Percentiles rank a stretch among this genome's conserved stretches.
Conservation (phyloP, 2,797 vertebrate genomes). For the Cynodonichthys magdalenae region DNA sequence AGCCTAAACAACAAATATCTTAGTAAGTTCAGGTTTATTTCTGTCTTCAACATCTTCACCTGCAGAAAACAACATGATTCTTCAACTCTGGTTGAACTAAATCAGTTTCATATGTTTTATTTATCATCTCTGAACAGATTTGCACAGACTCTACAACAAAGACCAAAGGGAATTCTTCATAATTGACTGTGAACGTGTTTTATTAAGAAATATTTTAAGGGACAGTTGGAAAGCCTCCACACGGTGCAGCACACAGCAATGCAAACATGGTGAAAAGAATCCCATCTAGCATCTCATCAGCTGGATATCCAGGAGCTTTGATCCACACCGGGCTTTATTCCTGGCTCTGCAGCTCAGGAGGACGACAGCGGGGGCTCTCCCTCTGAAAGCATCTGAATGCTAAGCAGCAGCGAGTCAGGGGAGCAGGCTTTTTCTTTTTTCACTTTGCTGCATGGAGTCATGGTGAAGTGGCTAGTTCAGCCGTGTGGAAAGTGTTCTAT, state of each 20-base stretch:
- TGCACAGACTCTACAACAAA: too few relatives aligned
- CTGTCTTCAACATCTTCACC: too few relatives aligned
- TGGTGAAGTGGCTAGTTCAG: constrained; percentile 69
- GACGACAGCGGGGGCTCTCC: constrained; percentile 10
- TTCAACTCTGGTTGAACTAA: too few relatives aligned
- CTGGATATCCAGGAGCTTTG: constrained; percentile 33
- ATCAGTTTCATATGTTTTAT: too few relatives aligned
- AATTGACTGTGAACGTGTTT: too few relatives aligned
- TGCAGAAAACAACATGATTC: background rate
- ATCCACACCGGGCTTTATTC: constrained; percentile 40
- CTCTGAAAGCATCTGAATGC: constrained; percentile 70
- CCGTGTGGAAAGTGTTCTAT: constrained; percentile 74
- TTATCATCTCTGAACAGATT: too few relatives aligned
- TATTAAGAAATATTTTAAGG: too few relatives aligned
- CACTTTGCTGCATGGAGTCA: constrained; percentile 74
- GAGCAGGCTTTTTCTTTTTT: constrained; percentile 63
- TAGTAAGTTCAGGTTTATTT: too few relatives aligned
- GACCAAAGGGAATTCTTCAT: too few relatives aligned
- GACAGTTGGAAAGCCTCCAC: too few relatives aligned
- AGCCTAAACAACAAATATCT: too few relatives aligned
- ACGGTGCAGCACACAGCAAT: background rate
- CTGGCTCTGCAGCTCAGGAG: background rate
- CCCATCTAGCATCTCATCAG: constrained; percentile 26
- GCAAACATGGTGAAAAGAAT: background rate
- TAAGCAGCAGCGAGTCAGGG: constrained; percentile 62